Base-by-base conservation (phyloP, 2,113 vertebrate genomes). In the Noturus placidus region DNA sequence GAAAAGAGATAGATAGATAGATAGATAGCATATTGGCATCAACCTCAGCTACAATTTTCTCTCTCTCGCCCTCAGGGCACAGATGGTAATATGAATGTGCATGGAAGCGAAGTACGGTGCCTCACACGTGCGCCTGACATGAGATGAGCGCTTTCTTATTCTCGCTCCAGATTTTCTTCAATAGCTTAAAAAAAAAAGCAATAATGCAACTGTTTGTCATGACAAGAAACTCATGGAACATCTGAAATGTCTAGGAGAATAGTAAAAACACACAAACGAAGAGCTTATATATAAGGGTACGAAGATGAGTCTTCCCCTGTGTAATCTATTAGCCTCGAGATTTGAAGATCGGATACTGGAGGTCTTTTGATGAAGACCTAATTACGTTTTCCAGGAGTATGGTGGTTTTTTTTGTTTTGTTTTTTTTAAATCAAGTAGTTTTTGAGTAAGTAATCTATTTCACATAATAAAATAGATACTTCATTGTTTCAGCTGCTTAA, bases 21-120 rank as follows among this genome's bases (percentile, higher is more conserved):
- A 46, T 82, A 42, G 82, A 85, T n/a, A 63, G 33, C 33, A 82
- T 82, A 82, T 82, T 82, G 79, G 30, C 79, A 61, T 14, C 56
- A 82, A 59, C n/a, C 61, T 33, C n/a, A 20, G 17, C 56, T 33
- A 57, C 74, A 82, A 74, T 19, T 59, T 67, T 72, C 82, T 76
- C 22, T 33, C 30, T 72, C 46, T 20, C 59, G 33, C 22, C 86
- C 83, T 33, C 42, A 56, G 81, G 86, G 83, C 84, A 80, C 80
- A 86, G 86, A 88, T 87, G 81, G 35, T 87, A 80, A 90, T 89
- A 84, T 89, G 84, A 88, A 67, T 83, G 52, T n/a, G 10, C 33
- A 81, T 52, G 79, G 42, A 81, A 57, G 83, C 19, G 61, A 63
- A 57, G 70, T 87, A 54, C 14, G 30, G 54, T 56, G 6, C 46